Conservation (phyloP, 2,888 invertebrate genomes). For the Cyrtodaria siliqua region DNA sequence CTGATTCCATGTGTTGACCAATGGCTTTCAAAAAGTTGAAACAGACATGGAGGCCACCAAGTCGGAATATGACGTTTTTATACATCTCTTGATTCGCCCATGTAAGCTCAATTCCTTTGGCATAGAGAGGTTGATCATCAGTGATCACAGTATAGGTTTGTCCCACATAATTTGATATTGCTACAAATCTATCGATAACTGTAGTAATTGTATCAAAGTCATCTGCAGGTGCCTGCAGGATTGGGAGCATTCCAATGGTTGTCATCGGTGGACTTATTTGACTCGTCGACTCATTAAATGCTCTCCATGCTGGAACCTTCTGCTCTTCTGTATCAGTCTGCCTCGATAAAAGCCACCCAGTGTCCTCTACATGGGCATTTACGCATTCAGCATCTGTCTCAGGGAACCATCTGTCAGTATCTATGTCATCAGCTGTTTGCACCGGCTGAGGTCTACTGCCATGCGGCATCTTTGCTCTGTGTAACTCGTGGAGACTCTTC, state of each 20-base stretch:
- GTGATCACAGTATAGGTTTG: conserved; percentile 48
- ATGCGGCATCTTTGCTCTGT: conserved; percentile 9
- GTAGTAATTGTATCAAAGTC: conserved; percentile 41
- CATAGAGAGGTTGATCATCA: conserved; percentile 36
- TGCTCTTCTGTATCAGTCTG: conserved; percentile 10
- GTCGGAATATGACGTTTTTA: conserved; percentile 17
- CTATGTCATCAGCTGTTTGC: background rate
- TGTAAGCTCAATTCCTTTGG: conserved; percentile 21
- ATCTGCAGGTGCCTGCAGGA: conserved; percentile 50
- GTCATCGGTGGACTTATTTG: conserved; percentile 20
- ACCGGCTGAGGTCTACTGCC: conserved; percentile 19
- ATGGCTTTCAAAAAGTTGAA: conserved; percentile 40
- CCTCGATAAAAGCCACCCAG: conserved; percentile 15
- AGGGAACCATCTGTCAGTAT: conserved; percentile 12
- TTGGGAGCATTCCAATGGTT: conserved; percentile 21
- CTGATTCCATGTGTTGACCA: conserved; percentile 30
- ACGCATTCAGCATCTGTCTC: background rate
- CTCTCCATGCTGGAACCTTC: conserved; percentile 21
- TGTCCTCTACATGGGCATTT: conserved; percentile 1
- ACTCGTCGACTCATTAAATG: conserved; percentile 19
- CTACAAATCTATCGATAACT: conserved; percentile 22
- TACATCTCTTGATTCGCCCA: conserved; percentile 18
- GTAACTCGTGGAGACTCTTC: conserved; percentile 19
- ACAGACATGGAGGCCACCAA: conserved; percentile 21
- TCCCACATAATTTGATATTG: conserved; percentile 24